Evolutionary conservation across 2,888 invertebrate genomes (phyloP).

Genomic region (Tachina lurida): DNA sequence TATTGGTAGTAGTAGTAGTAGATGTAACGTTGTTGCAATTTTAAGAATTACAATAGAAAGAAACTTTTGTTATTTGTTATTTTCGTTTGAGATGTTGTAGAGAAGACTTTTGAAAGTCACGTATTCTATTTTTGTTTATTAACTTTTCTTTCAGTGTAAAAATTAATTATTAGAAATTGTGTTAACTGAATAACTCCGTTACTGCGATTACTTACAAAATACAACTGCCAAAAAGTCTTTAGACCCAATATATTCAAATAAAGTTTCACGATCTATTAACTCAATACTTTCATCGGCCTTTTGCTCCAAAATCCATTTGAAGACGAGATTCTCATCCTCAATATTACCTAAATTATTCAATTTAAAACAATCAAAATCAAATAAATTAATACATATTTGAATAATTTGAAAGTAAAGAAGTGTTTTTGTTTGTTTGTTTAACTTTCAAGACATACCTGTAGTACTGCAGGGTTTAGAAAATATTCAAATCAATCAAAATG

Average conservation of each 20-base stretch:
- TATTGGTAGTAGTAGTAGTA: constrained; percentile 34
- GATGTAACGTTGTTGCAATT: constrained; percentile 30
- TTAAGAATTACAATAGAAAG: neutral
- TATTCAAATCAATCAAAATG: constrained; percentile 75
- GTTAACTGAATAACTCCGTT: neutral
- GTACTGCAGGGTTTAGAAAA: constrained; percentile 77
- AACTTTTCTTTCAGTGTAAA: constrained; percentile 61
- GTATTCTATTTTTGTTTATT: constrained; percentile 4
- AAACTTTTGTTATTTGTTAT: constrained; percentile 30
- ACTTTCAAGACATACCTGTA: constrained; percentile 78
- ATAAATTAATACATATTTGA: neutral
- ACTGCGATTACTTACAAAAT: constrained; percentile 89
- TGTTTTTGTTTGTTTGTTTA: neutral
- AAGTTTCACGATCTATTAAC: constrained; percentile 91
- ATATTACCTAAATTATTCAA: constrained; percentile 85
- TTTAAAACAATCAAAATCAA: neutral
- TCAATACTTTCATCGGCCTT: constrained; percentile 96
- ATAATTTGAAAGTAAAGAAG: neutral
- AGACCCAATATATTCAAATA: constrained; percentile 92
- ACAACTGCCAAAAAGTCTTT: constrained; percentile 96
- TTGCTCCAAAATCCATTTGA: constrained; percentile 96
- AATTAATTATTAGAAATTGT: constrained; percentile 54
- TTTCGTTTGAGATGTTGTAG: constrained; percentile 18
- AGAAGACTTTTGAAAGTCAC: constrained; percentile 11
- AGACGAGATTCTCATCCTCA: constrained; percentile 90